Evolutionary conservation across 1,140 invertebrate species (phyloP).

Genomic region (Anastrepha ludens): DNA sequence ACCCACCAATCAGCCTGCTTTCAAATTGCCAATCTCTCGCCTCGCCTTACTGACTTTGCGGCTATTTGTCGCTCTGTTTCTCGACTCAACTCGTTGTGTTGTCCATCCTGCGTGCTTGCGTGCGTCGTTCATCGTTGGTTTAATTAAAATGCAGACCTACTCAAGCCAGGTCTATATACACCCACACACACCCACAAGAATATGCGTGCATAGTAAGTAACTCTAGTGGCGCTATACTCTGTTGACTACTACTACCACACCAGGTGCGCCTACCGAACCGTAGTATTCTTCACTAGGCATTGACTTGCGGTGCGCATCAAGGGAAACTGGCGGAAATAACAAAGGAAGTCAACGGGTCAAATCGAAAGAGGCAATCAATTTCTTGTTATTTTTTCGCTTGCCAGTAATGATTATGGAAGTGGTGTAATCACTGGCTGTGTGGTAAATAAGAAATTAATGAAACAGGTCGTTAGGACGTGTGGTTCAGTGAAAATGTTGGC

Average conservation of each 20-base stretch:
- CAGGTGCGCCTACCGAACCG: not conserved
- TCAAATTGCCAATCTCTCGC: slow-evolving; percentile 42
- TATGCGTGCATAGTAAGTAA: not conserved
- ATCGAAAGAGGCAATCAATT: slow-evolving; percentile 52
- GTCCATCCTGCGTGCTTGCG: not conserved
- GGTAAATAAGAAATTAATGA: not conserved
- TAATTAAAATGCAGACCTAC: slow-evolving; percentile 49
- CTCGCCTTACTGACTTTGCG: not conserved
- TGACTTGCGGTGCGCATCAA: not conserved
- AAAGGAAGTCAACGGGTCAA: slow-evolving; percentile 51
- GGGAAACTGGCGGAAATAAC: slow-evolving; percentile 1
- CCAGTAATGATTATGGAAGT: slow-evolving; percentile 39
- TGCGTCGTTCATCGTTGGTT: slow-evolving; percentile 39
- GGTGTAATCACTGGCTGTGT: not conserved
- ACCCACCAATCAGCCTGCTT: not conserved
- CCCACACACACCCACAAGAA: not conserved
- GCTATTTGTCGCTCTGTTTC: not conserved
- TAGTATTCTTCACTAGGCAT: slow-evolving; percentile 3
- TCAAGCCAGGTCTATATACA: not conserved
- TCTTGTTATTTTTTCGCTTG: slow-evolving; percentile 41
- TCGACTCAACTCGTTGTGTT: not conserved
- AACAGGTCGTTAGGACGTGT: not conserved
- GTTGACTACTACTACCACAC: not conserved
- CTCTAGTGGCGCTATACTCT: not conserved
- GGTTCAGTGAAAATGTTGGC: not conserved